Conservation (phyloP, 1,140 invertebrate species). For the Apis dorsata region DNA sequence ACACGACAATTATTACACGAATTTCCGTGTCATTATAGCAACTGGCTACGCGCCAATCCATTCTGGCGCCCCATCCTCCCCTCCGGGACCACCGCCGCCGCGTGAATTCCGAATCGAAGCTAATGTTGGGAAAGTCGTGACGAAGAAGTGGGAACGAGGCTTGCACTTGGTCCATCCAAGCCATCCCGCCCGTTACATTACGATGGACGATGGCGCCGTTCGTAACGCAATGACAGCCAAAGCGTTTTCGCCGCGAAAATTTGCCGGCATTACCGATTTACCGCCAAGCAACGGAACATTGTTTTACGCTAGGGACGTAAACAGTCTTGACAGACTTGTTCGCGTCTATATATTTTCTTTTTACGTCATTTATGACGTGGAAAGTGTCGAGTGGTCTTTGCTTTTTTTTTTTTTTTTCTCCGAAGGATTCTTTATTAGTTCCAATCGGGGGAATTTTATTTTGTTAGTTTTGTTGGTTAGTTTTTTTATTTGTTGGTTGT, state of each 20-base stretch:
- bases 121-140: constrained; percentile 30
- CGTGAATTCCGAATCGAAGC: constrained; percentile 31
- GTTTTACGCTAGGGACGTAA: not conserved
- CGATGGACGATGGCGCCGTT: constrained; percentile 8
- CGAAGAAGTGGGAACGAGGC: not conserved
- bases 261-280: constrained; percentile 46
- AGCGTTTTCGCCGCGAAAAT: constrained; percentile 33
- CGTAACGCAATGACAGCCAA: not conserved
- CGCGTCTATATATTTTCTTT: not conserved
- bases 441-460: too few species aligned
- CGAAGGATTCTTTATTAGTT: too few species aligned
- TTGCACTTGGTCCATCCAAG: not conserved
- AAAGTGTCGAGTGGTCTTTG: not conserved
- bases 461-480: too few species aligned
- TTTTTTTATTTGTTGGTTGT: too few species aligned
- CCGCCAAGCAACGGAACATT: constrained; percentile 26
- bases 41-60: not conserved
- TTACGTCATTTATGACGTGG: not conserved
- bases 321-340: not conserved
- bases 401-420: not conserved
- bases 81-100: not conserved
- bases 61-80: not conserved
- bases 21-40: constrained; percentile 2
- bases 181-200: constrained; percentile 13
- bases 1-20: not conserved